Evolutionary conservation across 2,888 invertebrate species (phyloP), one percentile per base, ranked within the genome.

Genomic region (Lycocerus yunnanus): DNA sequence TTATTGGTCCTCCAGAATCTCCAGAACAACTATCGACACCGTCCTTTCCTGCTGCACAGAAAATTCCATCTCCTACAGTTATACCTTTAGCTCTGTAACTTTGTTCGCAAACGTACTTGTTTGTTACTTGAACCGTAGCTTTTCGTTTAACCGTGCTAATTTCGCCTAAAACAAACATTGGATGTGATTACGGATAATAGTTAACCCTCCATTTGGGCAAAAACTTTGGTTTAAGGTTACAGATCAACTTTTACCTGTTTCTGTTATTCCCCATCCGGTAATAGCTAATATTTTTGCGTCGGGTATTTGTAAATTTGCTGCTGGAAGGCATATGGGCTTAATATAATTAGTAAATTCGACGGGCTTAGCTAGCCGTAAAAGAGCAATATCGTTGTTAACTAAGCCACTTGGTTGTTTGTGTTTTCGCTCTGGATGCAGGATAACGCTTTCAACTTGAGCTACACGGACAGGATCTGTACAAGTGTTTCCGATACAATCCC

Each of bases 31-130:
- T 91, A 80, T 94, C 94, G 80, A 91, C 89, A 3, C 90, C 89
- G 0, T 88, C 86, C 58, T 88, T 88, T 0, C 94, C 94, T 2
- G 94, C 94, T 9, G 93, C 94, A 81, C 93, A 93, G 0, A 93
- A 80, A 80, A 92, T 92, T n/a, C 66, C 91, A 8, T 75, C 74
- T 0, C 88, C 88, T 27, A 91, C 83, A 1, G 83, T 81, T 0
- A 90, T 88, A 0, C 88, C 88, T 86, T 88, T 88, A 86, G 1
- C 83, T 67, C 91, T 89, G 59, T 90, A 88, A 66, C 81, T n/a
- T n/a, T 82, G 0, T 84, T 81, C 80, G n/a, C 92, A 92, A 8
- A 89, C 85, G 0, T 85, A 81, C 68, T 88, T 89, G 70, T 88
- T 85, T 61, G 88, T 90, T 15, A 91, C 84, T 0, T 92, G 92